A percentile compares a stretch with the other conserved stretches of the same genome.
Conservation (phyloP, 2,113 vertebrate species). For the Nothoprocta perdicaria region DNA sequence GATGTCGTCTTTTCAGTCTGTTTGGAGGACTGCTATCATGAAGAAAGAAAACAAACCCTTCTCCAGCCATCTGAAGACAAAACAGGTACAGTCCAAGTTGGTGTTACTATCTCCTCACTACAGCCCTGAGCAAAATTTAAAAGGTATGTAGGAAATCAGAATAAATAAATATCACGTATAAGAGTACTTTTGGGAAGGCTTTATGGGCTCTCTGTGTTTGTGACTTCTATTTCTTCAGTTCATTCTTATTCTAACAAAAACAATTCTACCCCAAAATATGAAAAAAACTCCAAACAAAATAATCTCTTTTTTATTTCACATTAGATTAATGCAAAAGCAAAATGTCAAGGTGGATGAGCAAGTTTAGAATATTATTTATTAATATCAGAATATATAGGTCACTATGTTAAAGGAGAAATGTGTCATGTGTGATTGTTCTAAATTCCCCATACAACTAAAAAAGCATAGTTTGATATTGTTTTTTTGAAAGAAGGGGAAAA, state of each 20-base stretch:
- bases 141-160: background rate
- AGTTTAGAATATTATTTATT: background rate
- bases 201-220: background rate
- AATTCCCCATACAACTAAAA: background rate
- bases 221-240: background rate
- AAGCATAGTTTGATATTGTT: background rate
- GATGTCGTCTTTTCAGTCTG: background rate
- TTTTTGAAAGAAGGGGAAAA: background rate
- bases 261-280: background rate
- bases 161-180: background rate
- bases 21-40: background rate
- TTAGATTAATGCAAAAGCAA: background rate
- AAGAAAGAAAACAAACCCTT: background rate
- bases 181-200: background rate
- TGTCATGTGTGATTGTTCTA: background rate
- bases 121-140: background rate
- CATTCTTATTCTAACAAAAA: background rate
- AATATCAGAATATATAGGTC: accelerated
- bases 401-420: background rate
- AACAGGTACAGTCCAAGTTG: background rate
- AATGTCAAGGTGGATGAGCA: background rate
- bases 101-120: background rate
- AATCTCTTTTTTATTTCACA: background rate
- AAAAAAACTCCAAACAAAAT: background rate
- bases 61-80: background rate